These are phyloP conservation scores for Danaus melanippus DNA, from an alignment of 1,140 invertebrate species.

Conservation along the genomic window DNA sequence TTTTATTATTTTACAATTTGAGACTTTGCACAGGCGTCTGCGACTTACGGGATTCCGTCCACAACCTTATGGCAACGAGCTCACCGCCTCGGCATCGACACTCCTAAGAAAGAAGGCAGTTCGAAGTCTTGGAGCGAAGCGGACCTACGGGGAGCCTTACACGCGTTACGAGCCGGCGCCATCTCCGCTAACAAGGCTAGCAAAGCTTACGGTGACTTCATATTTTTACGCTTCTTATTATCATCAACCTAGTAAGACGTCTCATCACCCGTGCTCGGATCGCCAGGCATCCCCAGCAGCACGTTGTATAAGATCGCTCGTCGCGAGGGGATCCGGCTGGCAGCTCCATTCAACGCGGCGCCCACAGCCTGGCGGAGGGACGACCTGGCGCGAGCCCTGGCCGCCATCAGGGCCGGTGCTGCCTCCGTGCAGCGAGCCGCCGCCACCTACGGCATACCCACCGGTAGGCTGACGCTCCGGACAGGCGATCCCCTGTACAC, in stretches of 20 bases:
- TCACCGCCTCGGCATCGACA: constrained; percentile 88
- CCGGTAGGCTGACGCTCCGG: constrained; percentile 48
- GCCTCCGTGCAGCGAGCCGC: constrained; percentile 90
- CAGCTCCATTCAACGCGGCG: constrained; percentile 91
- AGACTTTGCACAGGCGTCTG: constrained; percentile 70
- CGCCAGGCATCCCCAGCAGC: constrained; percentile 84
- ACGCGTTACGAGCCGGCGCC: constrained; percentile 84
- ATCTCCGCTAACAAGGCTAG: constrained; percentile 93
- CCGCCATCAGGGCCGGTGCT: constrained; percentile 85
- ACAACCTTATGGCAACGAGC: constrained; percentile 92
- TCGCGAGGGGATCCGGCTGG: constrained; percentile 88
- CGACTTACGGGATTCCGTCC: constrained; percentile 89
- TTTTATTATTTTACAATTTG: constrained; percentile 11
- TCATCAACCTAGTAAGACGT: background rate
- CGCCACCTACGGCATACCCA: constrained; percentile 88
- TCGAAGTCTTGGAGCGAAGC: constrained; percentile 91
- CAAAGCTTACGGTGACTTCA: constrained; percentile 83
- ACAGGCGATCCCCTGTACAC: too few relatives aligned
- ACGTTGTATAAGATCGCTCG: constrained; percentile 92
- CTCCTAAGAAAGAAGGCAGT: constrained; percentile 89
- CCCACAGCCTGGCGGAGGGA: constrained; percentile 90
- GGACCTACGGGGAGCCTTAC: constrained; percentile 84
- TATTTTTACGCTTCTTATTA: background rate
- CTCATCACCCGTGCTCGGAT: background rate
- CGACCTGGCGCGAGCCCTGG: constrained; percentile 85